Base-by-base conservation (phyloP, 1,140 invertebrate genomes). In the Drosophila busckii region DNA sequence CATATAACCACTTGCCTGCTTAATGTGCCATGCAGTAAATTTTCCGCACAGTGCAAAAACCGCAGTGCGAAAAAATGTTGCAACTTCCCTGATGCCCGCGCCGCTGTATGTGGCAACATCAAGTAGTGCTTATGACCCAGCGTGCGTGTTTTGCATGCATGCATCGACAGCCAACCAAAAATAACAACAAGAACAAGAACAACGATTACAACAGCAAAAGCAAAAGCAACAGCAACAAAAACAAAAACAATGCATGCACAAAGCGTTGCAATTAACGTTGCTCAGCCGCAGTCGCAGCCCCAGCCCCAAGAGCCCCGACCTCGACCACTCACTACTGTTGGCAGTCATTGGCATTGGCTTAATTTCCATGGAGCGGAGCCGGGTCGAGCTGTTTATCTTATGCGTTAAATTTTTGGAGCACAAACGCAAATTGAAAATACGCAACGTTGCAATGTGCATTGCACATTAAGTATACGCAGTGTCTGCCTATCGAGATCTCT, bases 231-330 rank as follows among this genome's bases (percentile, higher is more conserved):
- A 19, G 3, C 32, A 32, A 8, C 37, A 25, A 25, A 19, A 4
- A 25, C 19, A 48, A 35, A 44, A 31, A 20, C 23, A n/a, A 10
- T 22, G 41, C 29, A 49, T 56, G 45, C 71, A 80, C 71, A 78
- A 78, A 78, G 71, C 71, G 67, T 53, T 80, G 71, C 71, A 78
- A 78, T 78, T 78, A 78, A 78, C 71, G 73, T 78, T 49, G 59
- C 68, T 49, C 68, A 80, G 73, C 73, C 73, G 68, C 73, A 78
- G 71, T 73, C 75, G 35, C 58, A 56, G 44, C 52, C 59, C n/a
- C n/a, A n/a, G n/a, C n/a, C n/a, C n/a, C n/a, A n/a, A n/a, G n/a
- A n/a, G n/a, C n/a, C n/a, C n/a, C n/a, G n/a, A n/a, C n/a, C n/a
- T n/a, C n/a, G n/a, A n/a, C n/a, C n/a, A n/a, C n/a, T n/a, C n/a